A percentile compares a stretch with the other conserved stretches of the same genome.
Evolutionary conservation across 2,888 invertebrate species (phyloP).

Genomic region (Labia minor): DNA sequence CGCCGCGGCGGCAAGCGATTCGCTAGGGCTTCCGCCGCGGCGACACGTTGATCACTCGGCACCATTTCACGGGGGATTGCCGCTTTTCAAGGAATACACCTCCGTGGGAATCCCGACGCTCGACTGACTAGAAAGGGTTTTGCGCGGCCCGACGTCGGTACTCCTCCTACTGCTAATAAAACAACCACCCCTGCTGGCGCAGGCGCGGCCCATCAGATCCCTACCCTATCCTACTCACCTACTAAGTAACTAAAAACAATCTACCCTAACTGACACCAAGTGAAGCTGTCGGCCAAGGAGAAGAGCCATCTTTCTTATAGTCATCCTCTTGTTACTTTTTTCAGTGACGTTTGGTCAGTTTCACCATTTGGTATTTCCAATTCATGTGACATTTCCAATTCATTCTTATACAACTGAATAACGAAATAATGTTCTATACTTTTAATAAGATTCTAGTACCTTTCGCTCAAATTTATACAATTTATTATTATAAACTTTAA

Average conservation of each 20-base stretch:
- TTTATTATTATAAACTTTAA: too few relatives aligned
- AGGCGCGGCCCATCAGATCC: background rate
- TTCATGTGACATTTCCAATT: too few relatives aligned
- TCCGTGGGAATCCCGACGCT: background rate
- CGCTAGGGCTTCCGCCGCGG: background rate
- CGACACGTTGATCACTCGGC: background rate
- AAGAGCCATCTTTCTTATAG: too few relatives aligned
- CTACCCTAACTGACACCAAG: too few relatives aligned
- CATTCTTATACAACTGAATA: too few relatives aligned
- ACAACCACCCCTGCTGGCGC: background rate
- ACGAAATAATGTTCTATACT: too few relatives aligned
- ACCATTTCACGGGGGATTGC: background rate
- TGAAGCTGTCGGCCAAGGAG: too few relatives aligned
- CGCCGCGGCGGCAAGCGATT: background rate
- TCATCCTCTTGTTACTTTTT: too few relatives aligned
- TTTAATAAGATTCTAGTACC: too few relatives aligned
- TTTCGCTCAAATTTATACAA: too few relatives aligned
- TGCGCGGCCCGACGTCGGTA: background rate
- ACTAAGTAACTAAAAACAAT: background rate
- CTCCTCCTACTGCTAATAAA: background rate
- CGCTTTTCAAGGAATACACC: background rate
- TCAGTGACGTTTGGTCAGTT: too few relatives aligned
- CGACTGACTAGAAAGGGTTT: background rate
- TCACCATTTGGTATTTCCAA: too few relatives aligned
- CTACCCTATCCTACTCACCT: slow-evolving; percentile 1